A percentile compares a stretch with the other conserved stretches of the same genome.
phyloP scores from a whole-genome alignment of 2,888 invertebrate genomes.

The Agonum fuliginosum region DNA sequence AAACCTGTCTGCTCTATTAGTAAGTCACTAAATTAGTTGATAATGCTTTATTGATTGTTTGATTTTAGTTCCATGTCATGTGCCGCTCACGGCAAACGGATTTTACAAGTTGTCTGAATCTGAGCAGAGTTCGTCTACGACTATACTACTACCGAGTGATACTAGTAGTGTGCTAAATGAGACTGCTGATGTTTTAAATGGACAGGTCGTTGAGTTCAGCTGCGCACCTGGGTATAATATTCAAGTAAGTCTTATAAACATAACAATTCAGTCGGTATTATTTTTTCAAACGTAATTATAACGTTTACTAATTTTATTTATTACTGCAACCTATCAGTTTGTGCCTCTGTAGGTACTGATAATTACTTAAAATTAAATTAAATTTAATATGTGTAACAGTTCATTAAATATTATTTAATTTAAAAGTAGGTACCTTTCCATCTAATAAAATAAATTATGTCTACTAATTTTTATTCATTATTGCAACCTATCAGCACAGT shows the following conservation, averaged over 20 bases:
- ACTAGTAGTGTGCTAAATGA: slow-evolving; percentile 77
- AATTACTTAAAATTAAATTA: no score
- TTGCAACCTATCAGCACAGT: no score
- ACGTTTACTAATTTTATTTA: no score
- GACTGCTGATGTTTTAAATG: slow-evolving; percentile 79
- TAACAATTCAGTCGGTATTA: neutral
- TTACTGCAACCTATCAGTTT: no score
- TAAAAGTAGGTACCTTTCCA: no score
- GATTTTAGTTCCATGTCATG: slow-evolving; percentile 84
- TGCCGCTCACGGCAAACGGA: slow-evolving; percentile 82
- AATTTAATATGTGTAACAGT: no score
- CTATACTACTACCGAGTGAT: slow-evolving; percentile 64
- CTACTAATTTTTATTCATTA: no score
- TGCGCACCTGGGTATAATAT: slow-evolving; percentile 84
- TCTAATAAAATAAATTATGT: no score
- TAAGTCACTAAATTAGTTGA: slow-evolving; percentile 73
- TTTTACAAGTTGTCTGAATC: slow-evolving; percentile 77
- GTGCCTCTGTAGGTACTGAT: no score
- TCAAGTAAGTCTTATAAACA: slow-evolving; percentile 67
- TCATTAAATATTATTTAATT: no score
- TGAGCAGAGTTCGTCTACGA: slow-evolving; percentile 66
- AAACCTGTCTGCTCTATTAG: slow-evolving; percentile 87
- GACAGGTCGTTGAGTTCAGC: slow-evolving; percentile 84
- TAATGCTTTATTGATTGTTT: slow-evolving; percentile 36
- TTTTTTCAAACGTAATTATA: no score